These are phyloP conservation scores for Sphenodon punctatus DNA, from an alignment of 2,797 vertebrate genomes.

Conservation along the genomic window DNA sequence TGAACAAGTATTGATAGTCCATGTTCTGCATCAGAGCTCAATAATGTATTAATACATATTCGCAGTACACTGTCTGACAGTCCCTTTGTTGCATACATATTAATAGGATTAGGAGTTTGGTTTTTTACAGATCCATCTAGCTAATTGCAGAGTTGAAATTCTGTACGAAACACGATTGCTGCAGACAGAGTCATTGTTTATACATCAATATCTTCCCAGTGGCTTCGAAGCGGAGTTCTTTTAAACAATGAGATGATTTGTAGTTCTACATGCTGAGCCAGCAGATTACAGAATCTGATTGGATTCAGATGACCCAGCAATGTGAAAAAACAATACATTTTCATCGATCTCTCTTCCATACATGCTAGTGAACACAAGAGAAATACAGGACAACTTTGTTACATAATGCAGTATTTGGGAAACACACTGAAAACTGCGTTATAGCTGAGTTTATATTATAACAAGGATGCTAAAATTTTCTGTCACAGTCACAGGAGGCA, in stretches of 20 bases:
- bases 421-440: too few relatives aligned
- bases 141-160: not conserved
- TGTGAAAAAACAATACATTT: too few relatives aligned
- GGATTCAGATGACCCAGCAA: constrained; percentile 3
- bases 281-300: not conserved
- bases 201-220: not conserved
- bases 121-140: not conserved
- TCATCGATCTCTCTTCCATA: too few relatives aligned
- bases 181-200: constrained; percentile 20
- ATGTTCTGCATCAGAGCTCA: constrained; percentile 5
- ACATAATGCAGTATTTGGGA: too few relatives aligned
- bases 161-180: constrained; percentile 32
- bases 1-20: not conserved
- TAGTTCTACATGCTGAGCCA: constrained; percentile 13
- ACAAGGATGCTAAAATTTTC: too few relatives aligned
- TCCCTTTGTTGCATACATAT: constrained; percentile 26
- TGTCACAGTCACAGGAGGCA: too few relatives aligned
- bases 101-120: constrained; percentile 4
- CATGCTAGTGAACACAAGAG: too few relatives aligned
- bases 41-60: not conserved
- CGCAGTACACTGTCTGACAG: not conserved
- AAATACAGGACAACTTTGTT: too few relatives aligned
- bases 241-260: not conserved
- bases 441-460: too few relatives aligned
- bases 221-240: not conserved